Percentiles rank a stretch among this genome's conserved stretches.
These are phyloP conservation scores for Hoplodrina ambigua DNA, from an alignment of 2,888 invertebrate genomes.

Conservation along the genomic window DNA sequence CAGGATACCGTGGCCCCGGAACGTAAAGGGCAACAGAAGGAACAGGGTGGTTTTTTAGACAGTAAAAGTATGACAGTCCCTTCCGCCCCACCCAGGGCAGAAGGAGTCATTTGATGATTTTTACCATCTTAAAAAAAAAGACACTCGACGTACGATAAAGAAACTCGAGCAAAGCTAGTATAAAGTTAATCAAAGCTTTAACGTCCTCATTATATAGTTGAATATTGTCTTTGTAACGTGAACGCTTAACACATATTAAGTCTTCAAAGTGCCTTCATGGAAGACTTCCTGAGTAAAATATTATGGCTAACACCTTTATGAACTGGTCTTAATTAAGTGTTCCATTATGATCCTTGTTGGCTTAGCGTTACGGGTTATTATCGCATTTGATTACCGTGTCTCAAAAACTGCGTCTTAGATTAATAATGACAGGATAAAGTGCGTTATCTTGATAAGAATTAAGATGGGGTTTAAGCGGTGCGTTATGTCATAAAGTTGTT, in stretches of 20 bases:
- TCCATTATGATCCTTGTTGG: constrained; percentile 11
- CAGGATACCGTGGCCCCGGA: too few species aligned
- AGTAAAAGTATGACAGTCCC: too few species aligned
- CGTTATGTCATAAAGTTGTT: too few species aligned
- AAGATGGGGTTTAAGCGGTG: background rate
- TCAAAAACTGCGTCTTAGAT: constrained; percentile 2
- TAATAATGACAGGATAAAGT: constrained; percentile 1
- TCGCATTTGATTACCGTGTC: constrained; percentile 5
- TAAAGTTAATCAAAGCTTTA: constrained; percentile 10
- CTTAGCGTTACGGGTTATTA: constrained; percentile 17
- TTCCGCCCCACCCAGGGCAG: too few species aligned
- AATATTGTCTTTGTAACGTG: background rate
- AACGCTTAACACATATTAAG: constrained; percentile 13
- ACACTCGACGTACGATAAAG: background rate
- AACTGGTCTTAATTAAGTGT: constrained; percentile 31
- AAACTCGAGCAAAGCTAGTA: constrained; percentile 7
- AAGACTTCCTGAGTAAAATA: constrained; percentile 1
- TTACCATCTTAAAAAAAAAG: too few species aligned
- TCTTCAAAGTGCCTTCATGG: constrained; percentile 29
- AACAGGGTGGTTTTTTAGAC: too few species aligned
- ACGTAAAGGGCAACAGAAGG: too few species aligned
- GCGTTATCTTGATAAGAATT: background rate
- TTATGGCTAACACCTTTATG: constrained; percentile 19
- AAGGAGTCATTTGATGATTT: too few species aligned
- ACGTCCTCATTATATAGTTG: constrained; percentile 13